A percentile compares a stretch with the other conserved stretches of the same genome.
Evolutionary conservation across 1,140 invertebrate genomes (phyloP).

Genomic region (Neotoxoptera formosana): DNA sequence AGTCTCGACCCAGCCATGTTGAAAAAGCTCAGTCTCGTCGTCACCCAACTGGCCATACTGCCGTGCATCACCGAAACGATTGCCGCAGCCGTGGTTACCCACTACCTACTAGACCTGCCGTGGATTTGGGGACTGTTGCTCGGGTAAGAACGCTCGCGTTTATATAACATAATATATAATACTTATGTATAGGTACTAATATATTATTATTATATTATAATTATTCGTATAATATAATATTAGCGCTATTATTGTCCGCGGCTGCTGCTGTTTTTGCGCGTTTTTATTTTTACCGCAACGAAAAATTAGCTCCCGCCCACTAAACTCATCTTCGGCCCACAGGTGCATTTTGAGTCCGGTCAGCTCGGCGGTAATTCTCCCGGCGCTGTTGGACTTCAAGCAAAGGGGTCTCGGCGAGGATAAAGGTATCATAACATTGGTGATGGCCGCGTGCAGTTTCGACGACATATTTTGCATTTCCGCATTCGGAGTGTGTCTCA

Average conservation of each 20-base stretch:
- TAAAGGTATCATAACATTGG: slow-evolving; percentile 78
- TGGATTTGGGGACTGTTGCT: slow-evolving; percentile 77
- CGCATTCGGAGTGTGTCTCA: slow-evolving; percentile 72
- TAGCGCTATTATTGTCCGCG: not conserved
- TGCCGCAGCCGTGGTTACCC: slow-evolving; percentile 68
- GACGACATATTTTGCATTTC: slow-evolving; percentile 83
- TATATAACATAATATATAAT: not conserved
- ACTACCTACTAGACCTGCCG: slow-evolving; percentile 73
- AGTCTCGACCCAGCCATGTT: slow-evolving; percentile 75
- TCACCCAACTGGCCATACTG: slow-evolving; percentile 70
- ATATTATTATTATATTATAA: not conserved
- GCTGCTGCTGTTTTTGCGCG: no score
- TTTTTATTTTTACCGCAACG: not conserved
- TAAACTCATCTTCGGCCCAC: not conserved
- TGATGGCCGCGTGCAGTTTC: slow-evolving; percentile 79
- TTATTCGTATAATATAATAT: no score
- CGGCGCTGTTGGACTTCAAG: slow-evolving; percentile 72
- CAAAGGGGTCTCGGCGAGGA: slow-evolving; percentile 72
- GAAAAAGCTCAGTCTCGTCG: slow-evolving; percentile 68
- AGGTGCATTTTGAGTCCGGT: slow-evolving; percentile 76
- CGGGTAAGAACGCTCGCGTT: slow-evolving; percentile 64
- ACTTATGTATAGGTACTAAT: not conserved
- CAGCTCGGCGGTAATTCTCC: slow-evolving; percentile 81
- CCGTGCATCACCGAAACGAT: slow-evolving; percentile 75
- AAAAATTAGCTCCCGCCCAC: not conserved